Evolutionary conservation across 1,140 invertebrate species (phyloP).

Genomic region (Drosophila equinoxialis): DNA sequence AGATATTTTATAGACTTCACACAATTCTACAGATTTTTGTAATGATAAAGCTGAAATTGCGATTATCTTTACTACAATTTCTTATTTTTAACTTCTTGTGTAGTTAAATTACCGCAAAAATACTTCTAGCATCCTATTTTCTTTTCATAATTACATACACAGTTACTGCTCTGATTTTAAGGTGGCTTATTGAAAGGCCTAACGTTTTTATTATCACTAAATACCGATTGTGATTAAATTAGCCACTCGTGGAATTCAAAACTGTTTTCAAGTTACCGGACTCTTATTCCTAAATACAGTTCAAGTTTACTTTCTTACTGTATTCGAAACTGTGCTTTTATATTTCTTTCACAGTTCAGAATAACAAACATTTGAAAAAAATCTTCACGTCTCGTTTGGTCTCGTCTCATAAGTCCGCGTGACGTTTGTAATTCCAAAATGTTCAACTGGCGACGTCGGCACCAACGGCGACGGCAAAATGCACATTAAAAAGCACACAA

Average conservation of each 20-base stretch:
- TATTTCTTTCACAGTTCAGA: not conserved
- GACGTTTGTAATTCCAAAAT: slow-evolving; percentile 63
- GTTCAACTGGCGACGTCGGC: slow-evolving; percentile 57
- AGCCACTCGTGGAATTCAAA: not conserved
- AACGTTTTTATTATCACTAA: too few species aligned
- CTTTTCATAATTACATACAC: too few species aligned
- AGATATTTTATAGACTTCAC: too few species aligned
- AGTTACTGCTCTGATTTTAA: too few species aligned
- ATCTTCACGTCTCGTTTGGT: slow-evolving; percentile 32
- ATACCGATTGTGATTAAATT: too few species aligned
- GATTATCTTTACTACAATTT: too few species aligned
- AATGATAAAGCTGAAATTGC: too few species aligned
- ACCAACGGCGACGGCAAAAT: slow-evolving; percentile 56
- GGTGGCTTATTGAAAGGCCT: too few species aligned
- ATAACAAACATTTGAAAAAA: slow-evolving; percentile 15
- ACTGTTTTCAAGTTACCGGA: not conserved
- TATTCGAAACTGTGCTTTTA: not conserved
- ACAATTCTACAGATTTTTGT: too few species aligned
- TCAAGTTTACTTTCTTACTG: not conserved
- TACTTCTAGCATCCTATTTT: too few species aligned
- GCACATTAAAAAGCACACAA: slow-evolving; percentile 77
- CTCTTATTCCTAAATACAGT: not conserved
- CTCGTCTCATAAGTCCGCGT: slow-evolving; percentile 31
- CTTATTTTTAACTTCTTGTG: too few species aligned
- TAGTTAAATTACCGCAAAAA: too few species aligned